phyloP scores from a whole-genome alignment of 2,797 vertebrate genomes.

The Centropyge bicolor region DNA sequence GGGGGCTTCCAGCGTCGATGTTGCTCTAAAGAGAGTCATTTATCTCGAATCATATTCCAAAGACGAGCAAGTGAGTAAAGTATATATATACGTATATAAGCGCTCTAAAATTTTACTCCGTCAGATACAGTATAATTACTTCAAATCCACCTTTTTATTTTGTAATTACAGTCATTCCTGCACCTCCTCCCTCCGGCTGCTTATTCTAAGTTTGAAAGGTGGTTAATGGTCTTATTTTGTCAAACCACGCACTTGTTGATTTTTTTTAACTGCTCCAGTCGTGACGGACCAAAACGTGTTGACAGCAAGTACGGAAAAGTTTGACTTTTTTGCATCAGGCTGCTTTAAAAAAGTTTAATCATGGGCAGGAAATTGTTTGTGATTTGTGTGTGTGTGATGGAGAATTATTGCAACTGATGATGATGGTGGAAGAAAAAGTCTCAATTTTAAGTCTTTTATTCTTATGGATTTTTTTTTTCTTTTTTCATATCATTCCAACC shows the following conservation, averaged over 20 bases:
- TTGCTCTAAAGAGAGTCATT: conserved; percentile 39
- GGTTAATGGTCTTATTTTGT: not conserved
- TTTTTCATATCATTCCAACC: not conserved
- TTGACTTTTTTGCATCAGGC: conserved; percentile 2
- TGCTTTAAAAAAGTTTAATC: not conserved
- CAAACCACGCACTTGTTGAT: not conserved
- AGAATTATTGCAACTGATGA: not conserved
- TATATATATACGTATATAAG: conserved; percentile 2
- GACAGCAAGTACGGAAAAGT: not conserved
- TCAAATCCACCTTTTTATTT: conserved; percentile 51
- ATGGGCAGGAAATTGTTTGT: not conserved
- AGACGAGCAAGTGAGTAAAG: conserved; percentile 35
- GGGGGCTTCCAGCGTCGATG: conserved; percentile 52
- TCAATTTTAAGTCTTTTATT: not conserved
- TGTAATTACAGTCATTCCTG: conserved; percentile 45
- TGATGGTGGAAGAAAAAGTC: not conserved
- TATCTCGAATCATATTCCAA: conserved; percentile 60
- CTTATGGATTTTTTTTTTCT: not conserved
- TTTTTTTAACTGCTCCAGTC: not conserved
- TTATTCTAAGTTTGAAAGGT: conserved; percentile 12
- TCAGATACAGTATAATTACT: conserved; percentile 27
- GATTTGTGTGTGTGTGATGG: not conserved
- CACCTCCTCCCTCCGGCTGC: conserved; percentile 20
- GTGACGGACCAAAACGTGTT: conserved; percentile 8
- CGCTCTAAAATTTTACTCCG: conserved; percentile 25